A percentile compares a stretch with the other conserved stretches of the same genome.
These are phyloP conservation scores for Myzus persicae DNA, from an alignment of 1,140 invertebrate genomes.

Conservation along the genomic window DNA sequence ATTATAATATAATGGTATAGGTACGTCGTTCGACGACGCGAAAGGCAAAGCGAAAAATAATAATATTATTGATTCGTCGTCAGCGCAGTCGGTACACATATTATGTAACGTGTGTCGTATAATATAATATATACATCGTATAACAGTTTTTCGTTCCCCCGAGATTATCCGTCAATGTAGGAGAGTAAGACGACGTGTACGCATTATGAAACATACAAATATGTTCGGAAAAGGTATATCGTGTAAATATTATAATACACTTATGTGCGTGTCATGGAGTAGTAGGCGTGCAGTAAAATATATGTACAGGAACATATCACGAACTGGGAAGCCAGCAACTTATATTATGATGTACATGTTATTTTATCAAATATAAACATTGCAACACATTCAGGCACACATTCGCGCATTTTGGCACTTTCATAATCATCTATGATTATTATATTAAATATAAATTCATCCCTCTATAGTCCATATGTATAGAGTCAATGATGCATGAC, in stretches of 20 bases:
- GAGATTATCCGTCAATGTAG: slow-evolving; percentile 40
- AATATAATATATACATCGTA: background rate
- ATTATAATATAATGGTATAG: background rate
- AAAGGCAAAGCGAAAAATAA: background rate
- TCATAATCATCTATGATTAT: background rate
- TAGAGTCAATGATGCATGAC: no score
- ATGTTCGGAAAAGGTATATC: slow-evolving; percentile 32
- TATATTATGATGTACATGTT: background rate
- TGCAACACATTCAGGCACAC: background rate
- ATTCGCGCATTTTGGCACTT: no score
- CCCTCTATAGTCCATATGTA: no score
- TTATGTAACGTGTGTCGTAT: background rate
- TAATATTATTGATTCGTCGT: slow-evolving; percentile 28
- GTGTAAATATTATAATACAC: slow-evolving; percentile 31
- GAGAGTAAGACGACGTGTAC: background rate
- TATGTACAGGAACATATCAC: background rate
- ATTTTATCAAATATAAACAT: background rate
- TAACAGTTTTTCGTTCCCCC: slow-evolving; percentile 29
- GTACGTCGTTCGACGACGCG: background rate
- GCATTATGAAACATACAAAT: slow-evolving; percentile 2
- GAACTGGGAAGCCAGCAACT: background rate
- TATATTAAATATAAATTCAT: background rate
- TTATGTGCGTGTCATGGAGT: background rate
- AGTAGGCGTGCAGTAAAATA: background rate
- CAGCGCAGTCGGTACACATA: background rate